Evolutionary conservation across 2,113 vertebrate species (phyloP).

Genomic region (Rhagologus leucostigma): DNA sequence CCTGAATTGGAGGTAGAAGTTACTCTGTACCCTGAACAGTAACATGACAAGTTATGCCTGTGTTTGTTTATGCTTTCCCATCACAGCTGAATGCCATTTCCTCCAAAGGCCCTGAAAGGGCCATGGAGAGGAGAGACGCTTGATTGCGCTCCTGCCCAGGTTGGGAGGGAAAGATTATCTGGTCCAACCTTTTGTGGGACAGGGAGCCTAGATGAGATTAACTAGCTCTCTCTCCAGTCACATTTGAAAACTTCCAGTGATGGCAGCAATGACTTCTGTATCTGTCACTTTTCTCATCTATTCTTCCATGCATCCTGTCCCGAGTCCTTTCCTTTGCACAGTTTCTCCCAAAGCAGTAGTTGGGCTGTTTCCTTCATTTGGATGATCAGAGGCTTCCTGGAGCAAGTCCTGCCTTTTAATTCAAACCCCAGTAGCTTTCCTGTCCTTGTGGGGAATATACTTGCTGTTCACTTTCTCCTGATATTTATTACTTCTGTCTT

Average conservation of each 20-base stretch:
- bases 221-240: rapidly evolving
- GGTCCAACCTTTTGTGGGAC: not conserved
- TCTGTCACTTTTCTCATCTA: too few relatives aligned
- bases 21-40: not conserved
- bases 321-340: not conserved
- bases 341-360: not conserved
- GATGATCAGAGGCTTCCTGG: not conserved
- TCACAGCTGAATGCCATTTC: not conserved
- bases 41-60: not conserved
- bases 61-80: not conserved
- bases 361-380: rapidly evolving
- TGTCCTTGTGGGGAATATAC: not conserved
- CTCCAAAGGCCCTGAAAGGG: not conserved
- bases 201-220: not conserved
- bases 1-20: not conserved
- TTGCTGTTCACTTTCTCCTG: not conserved
- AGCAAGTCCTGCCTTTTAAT: not conserved
- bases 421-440: not conserved
- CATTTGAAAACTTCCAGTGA: not conserved
- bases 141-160: not conserved
- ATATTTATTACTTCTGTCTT: not conserved
- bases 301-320: not conserved
- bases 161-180: not conserved
- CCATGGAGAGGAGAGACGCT: not conserved
- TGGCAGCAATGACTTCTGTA: not conserved